Conservation (phyloP, 1,140 invertebrate species). For the Cydia splendana region DNA sequence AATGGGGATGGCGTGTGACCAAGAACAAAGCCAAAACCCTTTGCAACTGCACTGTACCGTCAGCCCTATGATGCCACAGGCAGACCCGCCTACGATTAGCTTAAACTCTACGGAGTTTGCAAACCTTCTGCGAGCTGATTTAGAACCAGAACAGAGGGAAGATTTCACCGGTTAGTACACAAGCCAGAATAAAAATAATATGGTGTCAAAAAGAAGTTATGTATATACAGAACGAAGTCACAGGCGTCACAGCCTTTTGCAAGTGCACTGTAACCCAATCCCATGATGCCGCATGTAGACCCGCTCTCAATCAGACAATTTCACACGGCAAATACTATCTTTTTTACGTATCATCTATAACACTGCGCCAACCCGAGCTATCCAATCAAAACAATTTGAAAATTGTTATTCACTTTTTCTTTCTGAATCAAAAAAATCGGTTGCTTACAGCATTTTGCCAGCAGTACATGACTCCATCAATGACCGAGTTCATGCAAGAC, state of each 20-base stretch:
- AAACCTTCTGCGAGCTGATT: neutral
- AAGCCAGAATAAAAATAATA: neutral
- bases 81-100: neutral
- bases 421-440: too few species aligned
- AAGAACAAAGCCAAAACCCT: neutral
- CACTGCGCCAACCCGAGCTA: too few species aligned
- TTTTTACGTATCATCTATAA: too few species aligned
- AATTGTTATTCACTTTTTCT: too few species aligned
- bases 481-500: slow-evolving; percentile 40
- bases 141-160: neutral
- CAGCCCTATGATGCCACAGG: slow-evolving; percentile 8
- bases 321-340: too few species aligned
- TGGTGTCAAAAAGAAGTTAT: too few species aligned
- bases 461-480: neutral
- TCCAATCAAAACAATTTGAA: too few species aligned
- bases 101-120: slow-evolving; percentile 17
- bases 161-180: neutral
- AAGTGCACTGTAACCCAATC: too few species aligned
- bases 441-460: neutral
- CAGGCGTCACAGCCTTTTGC: too few species aligned
- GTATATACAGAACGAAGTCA: too few species aligned
- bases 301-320: too few species aligned
- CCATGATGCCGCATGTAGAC: too few species aligned
- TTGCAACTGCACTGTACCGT: slow-evolving; percentile 14
- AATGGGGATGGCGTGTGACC: neutral